Evolutionary conservation across 2,888 invertebrate genomes (phyloP), one percentile per base, ranked within the genome.

Genomic region (Drosophila percnosoma): DNA sequence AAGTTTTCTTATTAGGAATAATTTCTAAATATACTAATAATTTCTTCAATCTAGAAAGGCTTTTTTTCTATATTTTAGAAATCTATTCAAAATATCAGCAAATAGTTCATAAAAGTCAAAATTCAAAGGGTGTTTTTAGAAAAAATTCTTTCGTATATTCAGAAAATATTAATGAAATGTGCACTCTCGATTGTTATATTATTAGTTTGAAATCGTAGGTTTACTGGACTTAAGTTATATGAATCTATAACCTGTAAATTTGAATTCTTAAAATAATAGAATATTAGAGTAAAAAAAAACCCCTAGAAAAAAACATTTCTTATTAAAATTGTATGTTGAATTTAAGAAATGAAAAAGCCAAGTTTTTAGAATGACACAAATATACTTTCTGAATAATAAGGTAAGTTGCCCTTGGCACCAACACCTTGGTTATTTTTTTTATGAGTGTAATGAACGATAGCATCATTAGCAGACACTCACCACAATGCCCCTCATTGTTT

Each of bases 291-390:
- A 18, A 18, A 36, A 36, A 15, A 15, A 7, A 7, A 3, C 2
- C 0, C 1, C 0, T 7, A 3, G 1, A n/a, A n/a, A 31, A 31
- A 31, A 8, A 8, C 31, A 31, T 0, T 31, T 31, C 0, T 31
- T 8, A 2, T 8, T 8, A 0, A 31, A 10, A 33, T 33, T 33
- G 33, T 10, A 33, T 0, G 0, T 33, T 33, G 33, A 33, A 33
- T 33, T 11, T 21, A 21, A 21, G 11, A 21, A 42, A 42, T 21
- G 5, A 2, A 42, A 42, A 42, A 21, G 2, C 5, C 5, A 21
- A 11, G n/a, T 11, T 42, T 42, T 42, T 21, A 42, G 21, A 6
- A n/a, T 21, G 21, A 11, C 42, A 5, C 5, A 42, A 42, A 21
- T 21, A 42, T 21, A 42, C 21, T 11, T 11, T 42, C 21, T 24